Base-by-base conservation (phyloP, 2,797 vertebrate species). In the Discoglossus pictus region DNA sequence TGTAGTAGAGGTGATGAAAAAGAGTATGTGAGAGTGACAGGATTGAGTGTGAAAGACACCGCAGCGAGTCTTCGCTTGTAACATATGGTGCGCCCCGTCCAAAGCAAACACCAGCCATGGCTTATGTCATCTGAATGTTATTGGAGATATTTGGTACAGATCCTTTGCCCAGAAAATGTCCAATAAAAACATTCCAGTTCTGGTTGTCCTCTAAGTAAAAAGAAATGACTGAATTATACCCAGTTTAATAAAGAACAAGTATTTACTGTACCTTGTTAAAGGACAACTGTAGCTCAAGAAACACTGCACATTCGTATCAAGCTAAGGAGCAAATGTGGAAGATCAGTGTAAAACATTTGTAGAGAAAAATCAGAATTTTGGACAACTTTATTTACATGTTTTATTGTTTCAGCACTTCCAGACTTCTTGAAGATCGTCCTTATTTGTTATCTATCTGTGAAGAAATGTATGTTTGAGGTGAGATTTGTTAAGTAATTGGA, bases 81-180 rank as follows among this genome's bases (percentile, higher is more conserved):
- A 52, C 61, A 59, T 52, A 52, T 7, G 20, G 46, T 24, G 53
- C 27, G 44, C 44, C 52, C 15, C 2, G 24, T 64, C 68, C 68
- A 71, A 71, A 34, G 55, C 68, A 71, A 71, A 71, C 46, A 65
- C 52, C 68, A 71, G 68, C 38, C 68, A 39, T 24, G 25, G 25
- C 18, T 71, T 60, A 71, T 64, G 68, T 71, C 39, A 71, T 64
- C 68, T 44, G 44, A 71, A 71, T 48, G 54, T 59, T 71, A 65
- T 71, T 71, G 65, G 46, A 35, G 38, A 71, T 65, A 64, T 65
- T 71, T 52, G 61, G 53, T 64, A 35, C 44, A 44, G 53, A 43
- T 71, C 43, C 12, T 58, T 62, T 52, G 40, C 61, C 44, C 36
- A n/a, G 7, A 11, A 25, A 42, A 21, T 13, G 38, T 56, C 68